Base-by-base conservation (phyloP, 1,140 invertebrate genomes). In the Drosophila trapezifrons region DNA sequence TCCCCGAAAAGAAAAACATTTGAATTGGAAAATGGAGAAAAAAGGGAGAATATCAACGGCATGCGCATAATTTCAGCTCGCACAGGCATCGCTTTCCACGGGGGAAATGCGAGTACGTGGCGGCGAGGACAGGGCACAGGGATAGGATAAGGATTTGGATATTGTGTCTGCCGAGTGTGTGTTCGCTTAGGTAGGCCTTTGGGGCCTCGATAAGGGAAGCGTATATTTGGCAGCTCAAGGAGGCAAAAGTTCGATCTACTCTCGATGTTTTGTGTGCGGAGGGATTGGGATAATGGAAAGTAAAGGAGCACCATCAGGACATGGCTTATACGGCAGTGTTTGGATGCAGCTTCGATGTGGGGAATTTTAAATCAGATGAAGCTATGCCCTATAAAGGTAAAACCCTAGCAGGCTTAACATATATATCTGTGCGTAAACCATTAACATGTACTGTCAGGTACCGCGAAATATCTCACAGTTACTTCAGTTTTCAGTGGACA, bases 1-100 rank as follows among this genome's bases (percentile, higher is more conserved):
- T 70, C 27, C 67, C 25, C 37, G 47, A 71, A 71, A 71, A 71
- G 67, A 52, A 71, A 59, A 77, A 69, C 75, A 78, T 86, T 87
- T 76, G 83, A 83, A 87, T 87, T 70, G 83, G 83, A 87, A 86
- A 86, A 83, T 86, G 29, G 37, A 13, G 29, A 17, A 22, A 29
- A 55, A 7, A 25, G 52, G 25, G 70, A 67, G 76, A 79, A 77
- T 82, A 78, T 66, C 82, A 82, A 76, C 76, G 75, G 56, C 47
- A 60, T 67, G 70, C 75, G 70, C 72, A 80, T 80, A 75, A 80
- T 80, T 80, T 72, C 38, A 60, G 66, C 72, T 64, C 60, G 70
- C 67, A 71, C 63, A 49, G 67, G 47, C 76, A 78, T 62, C 52
- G 65, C 60, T 64, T 78, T 70, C 59, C 59, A 35, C n/a, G 57